A percentile compares a stretch with the other conserved stretches of the same genome.
Conservation (phyloP, 2,113 vertebrate genomes). For the Hiodon tergisus region DNA sequence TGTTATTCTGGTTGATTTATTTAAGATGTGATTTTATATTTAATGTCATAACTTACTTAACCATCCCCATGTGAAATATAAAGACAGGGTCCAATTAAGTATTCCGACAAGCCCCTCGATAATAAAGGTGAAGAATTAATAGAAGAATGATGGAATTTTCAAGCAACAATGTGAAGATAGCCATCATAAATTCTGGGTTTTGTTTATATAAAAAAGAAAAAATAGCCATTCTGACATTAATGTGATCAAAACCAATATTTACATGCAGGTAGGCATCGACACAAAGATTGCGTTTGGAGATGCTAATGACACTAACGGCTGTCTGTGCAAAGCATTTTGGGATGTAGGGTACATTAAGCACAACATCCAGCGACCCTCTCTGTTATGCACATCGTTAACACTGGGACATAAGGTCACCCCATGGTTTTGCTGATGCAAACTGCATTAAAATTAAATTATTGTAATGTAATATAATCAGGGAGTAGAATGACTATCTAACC, state of each 20-base stretch:
- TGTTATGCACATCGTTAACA: slow-evolving; percentile 1
- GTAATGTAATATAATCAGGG: background rate
- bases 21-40: no score
- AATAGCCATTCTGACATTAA: background rate
- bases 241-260: background rate
- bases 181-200: no score
- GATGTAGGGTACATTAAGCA: background rate
- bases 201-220: background rate
- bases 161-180: no score
- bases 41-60: background rate
- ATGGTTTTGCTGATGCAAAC: slow-evolving; percentile 6
- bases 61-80: background rate
- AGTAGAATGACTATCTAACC: slow-evolving; percentile 2
- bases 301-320: no score
- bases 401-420: slow-evolving; percentile 4
- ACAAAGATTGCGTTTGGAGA: no score
- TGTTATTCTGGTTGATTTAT: no score
- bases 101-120: no score
- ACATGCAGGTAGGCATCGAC: background rate
- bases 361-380: background rate
- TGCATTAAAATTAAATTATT: slow-evolving; percentile 22
- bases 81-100: background rate
- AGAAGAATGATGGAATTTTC: no score
- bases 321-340: background rate
- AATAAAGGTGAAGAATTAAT: no score